Evolutionary conservation across 2,888 invertebrate species (phyloP), one percentile per base, ranked within the genome.

Genomic region (Diloba caeruleocephala): DNA sequence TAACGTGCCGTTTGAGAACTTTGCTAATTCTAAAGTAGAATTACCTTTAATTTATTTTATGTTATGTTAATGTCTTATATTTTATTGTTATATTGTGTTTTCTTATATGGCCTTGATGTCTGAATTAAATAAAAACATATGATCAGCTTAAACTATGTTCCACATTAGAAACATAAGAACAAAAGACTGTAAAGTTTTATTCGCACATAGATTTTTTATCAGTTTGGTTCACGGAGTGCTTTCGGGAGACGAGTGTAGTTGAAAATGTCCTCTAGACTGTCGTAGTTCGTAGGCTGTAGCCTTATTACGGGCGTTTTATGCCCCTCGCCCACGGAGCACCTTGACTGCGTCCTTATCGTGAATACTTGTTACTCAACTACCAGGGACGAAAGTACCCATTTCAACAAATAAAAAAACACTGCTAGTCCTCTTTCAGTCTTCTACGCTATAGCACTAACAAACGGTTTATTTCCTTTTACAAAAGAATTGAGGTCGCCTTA

Each of bases 381-480:
- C 46, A 48, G 48, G 55, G 33, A 54, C 28, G 39, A 68, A 66
- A 51, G 54, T 65, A 50, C 51, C 48, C 54, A 45, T 74, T 67
- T 59, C 51, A 49, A 69, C 33, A 51, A 54, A 53, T 51, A 28
- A 7, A 12, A 54, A 48, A 68, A 70, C 58, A 54, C 39, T 54
- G 46, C 42, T n/a, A n/a, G n/a, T n/a, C n/a, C n/a, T 37, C 29
- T 13, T 60, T 62, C 45, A 23, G 44, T 48, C 45, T 50, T 52
- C 48, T 21, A 54, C 54, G 45, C 69, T 70, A 52, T 61, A 44
- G 49, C 52, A 57, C 73, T 79, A 80, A 79, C 75, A 71, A 80
- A 78, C 65, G 74, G 71, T 77, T 80, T 79, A 76, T 55, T 68
- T 67, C 49, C 44, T 56, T 63, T 53, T 42, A 19, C 37, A 42